Base-by-base conservation (phyloP, 2,797 vertebrate genomes). In the Phylloscopus collybita region DNA sequence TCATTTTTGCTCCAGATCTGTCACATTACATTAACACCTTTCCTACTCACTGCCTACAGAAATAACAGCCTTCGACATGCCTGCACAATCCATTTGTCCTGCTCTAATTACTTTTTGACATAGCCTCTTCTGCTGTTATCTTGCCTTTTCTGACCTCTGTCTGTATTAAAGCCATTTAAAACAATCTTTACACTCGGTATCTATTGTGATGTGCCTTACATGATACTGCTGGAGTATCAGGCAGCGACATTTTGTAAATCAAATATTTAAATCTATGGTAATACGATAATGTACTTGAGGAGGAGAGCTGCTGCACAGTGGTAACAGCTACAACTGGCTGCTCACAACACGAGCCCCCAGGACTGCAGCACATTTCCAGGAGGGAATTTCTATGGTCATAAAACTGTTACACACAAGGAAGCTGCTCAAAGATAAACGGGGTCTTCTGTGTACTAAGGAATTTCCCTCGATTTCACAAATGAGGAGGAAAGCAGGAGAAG, bases 1-100 rank as follows among this genome's bases (percentile, higher is more conserved):
- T 98, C 98, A 97, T 98, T 98, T 98, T 98, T 99, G 99, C 98
- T 99, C 99, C 98, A 99, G 98, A 99, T 99, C 98, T 98, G 98
- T 99, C 99, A 99, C 98, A 98, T 99, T 98, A 97, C 98, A 99
- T 99, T 99, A 99, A 98, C 97, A 97, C 96, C 97, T 98, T 99
- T 98, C 98, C 98, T 98, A 98, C 98, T 99, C 98, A 98, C 95
- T 97, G 98, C 98, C 98, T 98, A 98, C 98, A 98, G 98, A 99
- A 99, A 98, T 98, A 99, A 99, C 98, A 99, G 98, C 98, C 98
- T 98, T 98, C 98, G 98, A 99, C 98, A 98, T 98, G 97, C 98
- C 98, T 98, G 98, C 98, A 98, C 97, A 98, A 98, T 98, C 97
- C 98, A 98, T 99, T 99, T 99, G 98, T 99, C 98, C 98, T 99